phyloP scores from a whole-genome alignment of 2,888 invertebrate genomes.

The Tenodera sinensis region DNA sequence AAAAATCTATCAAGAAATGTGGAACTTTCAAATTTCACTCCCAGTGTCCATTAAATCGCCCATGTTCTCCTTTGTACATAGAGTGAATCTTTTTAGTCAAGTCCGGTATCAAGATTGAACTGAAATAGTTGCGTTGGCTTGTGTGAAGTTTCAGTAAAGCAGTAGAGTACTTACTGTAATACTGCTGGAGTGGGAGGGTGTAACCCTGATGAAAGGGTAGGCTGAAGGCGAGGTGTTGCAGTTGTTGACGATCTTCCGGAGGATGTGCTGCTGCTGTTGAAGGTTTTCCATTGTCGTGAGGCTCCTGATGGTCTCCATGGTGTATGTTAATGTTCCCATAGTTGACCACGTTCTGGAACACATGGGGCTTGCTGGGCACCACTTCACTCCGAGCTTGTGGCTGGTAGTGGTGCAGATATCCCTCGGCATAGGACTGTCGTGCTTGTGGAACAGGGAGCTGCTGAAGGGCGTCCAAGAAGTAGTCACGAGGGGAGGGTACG shows the following conservation, averaged over 20 bases:
- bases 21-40: no score
- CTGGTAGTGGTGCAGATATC: neutral
- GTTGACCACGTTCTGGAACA: slow-evolving; percentile 16
- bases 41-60: no score
- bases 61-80: no score
- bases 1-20: no score
- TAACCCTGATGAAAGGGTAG: neutral
- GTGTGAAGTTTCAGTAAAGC: no score
- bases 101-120: no score
- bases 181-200: neutral
- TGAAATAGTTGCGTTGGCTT: no score
- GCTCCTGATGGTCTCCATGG: slow-evolving; percentile 27
- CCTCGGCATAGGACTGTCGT: neutral
- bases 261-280: neutral
- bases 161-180: neutral
- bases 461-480: neutral
- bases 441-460: neutral
- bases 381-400: neutral
- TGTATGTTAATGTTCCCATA: slow-evolving; percentile 24
- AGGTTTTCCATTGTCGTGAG: slow-evolving; percentile 15
- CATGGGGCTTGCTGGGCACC: neutral
- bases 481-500: neutral
- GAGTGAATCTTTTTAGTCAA: no score
- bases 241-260: neutral
- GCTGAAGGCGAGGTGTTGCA: neutral